phyloP scores from a whole-genome alignment of 2,888 invertebrate genomes.

The Cephus sareptanus region DNA sequence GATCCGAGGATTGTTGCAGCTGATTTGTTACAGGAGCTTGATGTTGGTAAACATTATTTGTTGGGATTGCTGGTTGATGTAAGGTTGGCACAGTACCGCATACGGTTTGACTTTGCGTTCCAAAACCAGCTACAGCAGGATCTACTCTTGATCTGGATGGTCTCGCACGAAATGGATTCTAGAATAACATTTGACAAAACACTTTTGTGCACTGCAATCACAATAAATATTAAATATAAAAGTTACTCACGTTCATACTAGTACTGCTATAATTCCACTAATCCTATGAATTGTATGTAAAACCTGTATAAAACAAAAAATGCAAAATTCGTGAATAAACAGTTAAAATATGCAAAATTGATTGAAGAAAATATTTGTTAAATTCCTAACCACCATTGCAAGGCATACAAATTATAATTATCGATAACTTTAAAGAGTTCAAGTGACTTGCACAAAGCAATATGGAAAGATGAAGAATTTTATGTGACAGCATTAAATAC shows the following conservation, averaged over 20 bases:
- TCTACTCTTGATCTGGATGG: constrained; percentile 53
- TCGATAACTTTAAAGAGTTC: background rate
- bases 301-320: too few species aligned
- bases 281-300: too few species aligned
- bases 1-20: constrained; percentile 41
- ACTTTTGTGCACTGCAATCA: background rate
- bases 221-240: background rate
- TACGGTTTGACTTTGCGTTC: constrained; percentile 53
- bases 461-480: too few species aligned
- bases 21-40: constrained; percentile 37
- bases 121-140: constrained; percentile 45
- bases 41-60: constrained; percentile 38
- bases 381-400: background rate
- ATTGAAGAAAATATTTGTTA: too few species aligned
- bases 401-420: background rate
- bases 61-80: constrained; percentile 31
- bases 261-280: constrained; percentile 31
- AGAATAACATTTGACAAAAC: constrained; percentile 18
- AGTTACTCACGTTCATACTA: constrained; percentile 53
- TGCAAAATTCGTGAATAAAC: too few species aligned
- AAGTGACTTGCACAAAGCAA: too few species aligned
- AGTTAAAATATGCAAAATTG: too few species aligned
- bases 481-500: too few species aligned
- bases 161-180: constrained; percentile 62
- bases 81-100: constrained; percentile 45